Base-by-base conservation (phyloP, 2,888 invertebrate genomes). In the Arctia plantaginis region DNA sequence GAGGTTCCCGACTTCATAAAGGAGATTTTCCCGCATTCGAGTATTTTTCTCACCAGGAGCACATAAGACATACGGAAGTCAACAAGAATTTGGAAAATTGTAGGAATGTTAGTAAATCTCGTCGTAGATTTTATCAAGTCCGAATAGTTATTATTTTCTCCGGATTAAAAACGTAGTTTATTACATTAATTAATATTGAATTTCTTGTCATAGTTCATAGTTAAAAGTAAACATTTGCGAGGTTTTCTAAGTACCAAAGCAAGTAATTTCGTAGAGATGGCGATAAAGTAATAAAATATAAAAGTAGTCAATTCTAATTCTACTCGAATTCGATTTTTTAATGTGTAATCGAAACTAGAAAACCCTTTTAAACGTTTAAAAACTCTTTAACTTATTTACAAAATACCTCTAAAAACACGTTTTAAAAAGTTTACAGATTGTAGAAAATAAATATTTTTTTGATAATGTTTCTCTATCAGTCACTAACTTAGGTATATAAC, bases 1-100 rank as follows among this genome's bases (percentile, higher is more conserved):
- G 51, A 69, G 33, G 66, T 47, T 76, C 87, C 89, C 87, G 84
- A 86, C 88, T 90, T 90, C 91, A 91, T 93, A 93, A 90, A 91
- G 94, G 88, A 93, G 92, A 91, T 94, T 94, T 96, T 96, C 95
- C 94, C 95, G 94, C 95, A 96, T 93, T 94, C 89, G 93, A 91
- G 92, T 91, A 95, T 95, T 95, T 94, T 94, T 91, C 86, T 77
- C 81, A 96, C 94, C 86, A 94, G 95, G 95, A 77, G 44, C 74
- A 66, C 91, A 95, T 88, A 79, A 86, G 70, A 27, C n/a, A 12
- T 55, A 33, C 73, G 80, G 87, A 87, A 86, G 80, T 86, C 83
- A 68, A 35, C 51, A 87, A 84, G 88, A 90, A 93, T 93, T 87
- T 76, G 66, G 71, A 77, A 80, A 77, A 91, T 88, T 86, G 77